A percentile compares a stretch with the other conserved stretches of the same genome.
phyloP scores from a whole-genome alignment of 1,140 invertebrate species.

The Batillaria attramentaria region DNA sequence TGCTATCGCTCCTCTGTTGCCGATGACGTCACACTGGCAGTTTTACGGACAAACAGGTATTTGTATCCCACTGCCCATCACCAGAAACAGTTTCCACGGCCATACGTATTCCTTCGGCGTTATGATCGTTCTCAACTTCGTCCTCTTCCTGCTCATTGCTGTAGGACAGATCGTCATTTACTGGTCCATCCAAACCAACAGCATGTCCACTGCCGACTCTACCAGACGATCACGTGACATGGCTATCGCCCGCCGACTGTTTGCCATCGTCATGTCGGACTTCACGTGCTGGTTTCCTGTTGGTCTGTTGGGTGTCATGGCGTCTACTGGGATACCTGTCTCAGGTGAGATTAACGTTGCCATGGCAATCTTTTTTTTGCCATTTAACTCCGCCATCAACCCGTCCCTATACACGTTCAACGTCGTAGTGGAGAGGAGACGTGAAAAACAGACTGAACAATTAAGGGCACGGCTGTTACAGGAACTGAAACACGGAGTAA shows the following conservation, averaged over 20 bases:
- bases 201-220: not conserved
- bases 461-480: too few relatives aligned
- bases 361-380: conserved; percentile 46
- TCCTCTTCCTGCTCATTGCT: conserved; percentile 42
- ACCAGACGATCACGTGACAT: conserved; percentile 27
- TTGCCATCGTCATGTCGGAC: conserved; percentile 37
- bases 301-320: conserved; percentile 25
- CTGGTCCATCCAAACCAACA: conserved; percentile 27
- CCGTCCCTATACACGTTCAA: conserved; percentile 45
- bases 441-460: too few relatives aligned
- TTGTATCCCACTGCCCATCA: conserved; percentile 46
- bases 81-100: conserved; percentile 22
- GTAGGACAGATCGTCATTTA: conserved; percentile 45
- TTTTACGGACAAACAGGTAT: conserved; percentile 39
- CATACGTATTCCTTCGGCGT: conserved; percentile 42
- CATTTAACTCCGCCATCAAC: conserved; percentile 48
- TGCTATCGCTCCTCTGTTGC: conserved; percentile 35
- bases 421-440: not conserved
- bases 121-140: conserved; percentile 46
- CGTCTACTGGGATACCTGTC: conserved; percentile 37
- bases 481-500: too few relatives aligned
- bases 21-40: conserved; percentile 39
- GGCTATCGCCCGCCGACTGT: conserved; percentile 37
- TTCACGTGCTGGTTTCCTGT: conserved; percentile 34
- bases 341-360: conserved; percentile 47